phyloP scores from a whole-genome alignment of 2,888 invertebrate genomes.

The Mystacides longicornis region DNA sequence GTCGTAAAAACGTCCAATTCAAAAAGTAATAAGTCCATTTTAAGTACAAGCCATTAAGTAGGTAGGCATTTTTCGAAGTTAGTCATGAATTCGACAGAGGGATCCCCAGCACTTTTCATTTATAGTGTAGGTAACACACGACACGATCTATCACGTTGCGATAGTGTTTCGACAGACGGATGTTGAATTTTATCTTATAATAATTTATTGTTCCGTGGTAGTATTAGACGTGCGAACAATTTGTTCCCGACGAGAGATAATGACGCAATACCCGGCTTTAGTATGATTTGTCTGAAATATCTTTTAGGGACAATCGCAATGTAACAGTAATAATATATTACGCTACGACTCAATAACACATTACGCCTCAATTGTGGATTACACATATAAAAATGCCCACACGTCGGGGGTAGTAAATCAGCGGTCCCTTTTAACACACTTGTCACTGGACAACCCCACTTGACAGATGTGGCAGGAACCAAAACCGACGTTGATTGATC shows the following conservation, averaged over 20 bases:
- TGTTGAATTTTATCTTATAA: no score
- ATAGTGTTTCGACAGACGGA: no score
- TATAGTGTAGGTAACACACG: no score
- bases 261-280: neutral
- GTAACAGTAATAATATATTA: neutral
- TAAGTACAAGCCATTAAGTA: no score
- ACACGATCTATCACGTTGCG: no score
- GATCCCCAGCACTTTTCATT: no score
- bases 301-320: neutral
- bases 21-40: no score
- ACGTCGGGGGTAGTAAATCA: constrained; percentile 12
- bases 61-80: no score
- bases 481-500: constrained; percentile 22
- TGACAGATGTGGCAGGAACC: constrained; percentile 21
- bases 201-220: no score
- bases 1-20: no score
- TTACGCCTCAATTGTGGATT: neutral
- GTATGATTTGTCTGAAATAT: neutral
- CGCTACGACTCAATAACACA: neutral
- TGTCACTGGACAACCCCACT: constrained; percentile 17
- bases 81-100: no score
- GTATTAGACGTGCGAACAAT: no score
- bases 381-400: constrained; percentile 4
- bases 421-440: constrained; percentile 20
- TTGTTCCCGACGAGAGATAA: neutral